Evolutionary conservation across 2,888 invertebrate genomes (phyloP).

Genomic region (Drosophila mulleri): DNA sequence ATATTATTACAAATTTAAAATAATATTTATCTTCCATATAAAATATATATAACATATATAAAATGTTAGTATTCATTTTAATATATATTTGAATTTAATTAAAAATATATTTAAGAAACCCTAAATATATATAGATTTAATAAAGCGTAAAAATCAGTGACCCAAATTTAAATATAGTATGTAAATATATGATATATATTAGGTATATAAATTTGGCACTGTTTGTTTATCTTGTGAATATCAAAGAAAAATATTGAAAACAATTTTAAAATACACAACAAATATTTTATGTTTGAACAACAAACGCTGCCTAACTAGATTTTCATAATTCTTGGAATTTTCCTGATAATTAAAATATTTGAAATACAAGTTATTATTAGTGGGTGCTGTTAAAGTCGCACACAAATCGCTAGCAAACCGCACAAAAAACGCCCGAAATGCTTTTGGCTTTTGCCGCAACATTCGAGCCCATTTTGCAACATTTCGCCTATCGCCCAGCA

Average conservation of each 20-base stretch:
- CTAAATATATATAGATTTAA: neutral
- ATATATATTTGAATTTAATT: neutral
- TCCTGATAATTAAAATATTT: neutral
- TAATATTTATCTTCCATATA: too few species aligned
- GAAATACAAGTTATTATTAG: neutral
- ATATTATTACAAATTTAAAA: neutral
- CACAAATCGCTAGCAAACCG: constrained; percentile 3
- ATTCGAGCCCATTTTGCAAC: constrained; percentile 21
- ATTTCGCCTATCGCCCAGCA: constrained; percentile 42
- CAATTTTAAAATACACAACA: too few species aligned
- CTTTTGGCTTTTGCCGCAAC: constrained; percentile 1
- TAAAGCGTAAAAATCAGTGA: neutral
- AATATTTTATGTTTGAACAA: neutral
- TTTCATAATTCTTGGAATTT: neutral
- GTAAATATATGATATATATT: neutral
- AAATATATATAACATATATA: too few species aligned
- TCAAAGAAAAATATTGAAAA: neutral
- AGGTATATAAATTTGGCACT: neutral
- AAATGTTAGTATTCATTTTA: neutral
- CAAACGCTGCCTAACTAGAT: neutral
- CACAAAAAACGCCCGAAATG: constrained; percentile 19
- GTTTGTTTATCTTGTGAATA: neutral
- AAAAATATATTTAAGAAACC: too few species aligned
- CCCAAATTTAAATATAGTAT: neutral
- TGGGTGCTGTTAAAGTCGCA: constrained; percentile 13